A percentile compares a stretch with the other conserved stretches of the same genome.
phyloP scores from a whole-genome alignment of 2,888 invertebrate genomes.

The Camponotus fellah region DNA sequence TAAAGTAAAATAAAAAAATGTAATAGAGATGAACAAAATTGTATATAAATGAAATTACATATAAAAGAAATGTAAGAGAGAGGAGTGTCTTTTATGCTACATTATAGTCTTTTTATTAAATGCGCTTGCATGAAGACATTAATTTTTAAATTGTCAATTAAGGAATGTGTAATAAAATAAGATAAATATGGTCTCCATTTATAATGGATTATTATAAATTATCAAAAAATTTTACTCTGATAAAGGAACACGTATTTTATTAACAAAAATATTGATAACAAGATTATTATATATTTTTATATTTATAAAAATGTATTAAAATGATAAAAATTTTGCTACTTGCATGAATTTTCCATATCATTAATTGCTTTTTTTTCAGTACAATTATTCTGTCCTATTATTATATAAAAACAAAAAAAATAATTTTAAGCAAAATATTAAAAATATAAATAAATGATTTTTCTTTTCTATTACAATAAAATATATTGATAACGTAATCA shows the following conservation, averaged over 20 bases:
- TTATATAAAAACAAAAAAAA: background rate
- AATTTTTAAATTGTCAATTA: conserved; percentile 21
- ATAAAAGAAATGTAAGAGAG: conserved; percentile 4
- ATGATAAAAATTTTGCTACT: background rate
- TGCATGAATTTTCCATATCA: conserved; percentile 12
- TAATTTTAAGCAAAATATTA: background rate
- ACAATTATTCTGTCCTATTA: background rate
- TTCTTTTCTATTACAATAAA: background rate
- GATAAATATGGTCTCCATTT: background rate
- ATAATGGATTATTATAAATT: background rate
- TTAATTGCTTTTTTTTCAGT: conserved; percentile 1
- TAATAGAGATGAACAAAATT: conserved; percentile 10
- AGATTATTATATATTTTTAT: background rate
- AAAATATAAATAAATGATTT: background rate
- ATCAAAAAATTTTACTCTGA: conserved; percentile 19
- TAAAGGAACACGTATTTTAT: conserved; percentile 3
- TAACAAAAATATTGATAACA: conserved; percentile 25
- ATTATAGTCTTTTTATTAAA: conserved; percentile 13
- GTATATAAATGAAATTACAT: background rate
- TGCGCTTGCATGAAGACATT: conserved; percentile 4
- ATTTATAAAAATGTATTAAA: background rate
- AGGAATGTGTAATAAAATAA: conserved; percentile 19
- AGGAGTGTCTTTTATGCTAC: background rate
- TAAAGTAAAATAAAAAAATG: background rate
- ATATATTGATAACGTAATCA: background rate